phyloP scores from a whole-genome alignment of 2,888 invertebrate species.

The Harpalus rufipes region DNA sequence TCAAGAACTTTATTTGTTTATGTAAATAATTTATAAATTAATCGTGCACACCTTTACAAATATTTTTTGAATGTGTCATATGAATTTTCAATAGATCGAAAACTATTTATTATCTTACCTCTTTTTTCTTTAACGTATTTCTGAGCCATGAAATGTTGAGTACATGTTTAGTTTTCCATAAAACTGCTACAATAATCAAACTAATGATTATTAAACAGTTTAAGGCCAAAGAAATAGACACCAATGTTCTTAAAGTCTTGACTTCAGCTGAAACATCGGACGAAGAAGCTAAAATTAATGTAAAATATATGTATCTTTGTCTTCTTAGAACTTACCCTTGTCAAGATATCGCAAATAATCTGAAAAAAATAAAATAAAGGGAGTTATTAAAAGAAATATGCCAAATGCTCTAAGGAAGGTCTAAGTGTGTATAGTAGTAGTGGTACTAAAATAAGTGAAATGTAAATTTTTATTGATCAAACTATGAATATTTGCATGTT shows the following conservation, averaged over 20 bases:
- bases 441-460: neutral
- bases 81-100: neutral
- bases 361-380: conserved; percentile 12
- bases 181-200: conserved; percentile 70
- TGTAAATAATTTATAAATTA: too few species aligned
- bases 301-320: neutral
- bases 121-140: conserved; percentile 72
- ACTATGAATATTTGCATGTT: conserved; percentile 38
- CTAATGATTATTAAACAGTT: conserved; percentile 73
- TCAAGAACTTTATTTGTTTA: neutral
- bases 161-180: conserved; percentile 75
- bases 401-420: too few species aligned
- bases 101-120: conserved; percentile 69
- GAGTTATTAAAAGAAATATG: neutral
- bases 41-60: too few species aligned
- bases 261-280: conserved; percentile 71
- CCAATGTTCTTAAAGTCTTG: conserved; percentile 72
- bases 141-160: conserved; percentile 73
- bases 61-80: too few species aligned
- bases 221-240: conserved; percentile 73
- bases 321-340: neutral
- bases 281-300: conserved; percentile 20
- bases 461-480: conserved; percentile 52
- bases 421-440: neutral
- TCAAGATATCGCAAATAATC: neutral